Conservation (phyloP, 2,888 invertebrate genomes). For the Epistrophe grossulariae region DNA sequence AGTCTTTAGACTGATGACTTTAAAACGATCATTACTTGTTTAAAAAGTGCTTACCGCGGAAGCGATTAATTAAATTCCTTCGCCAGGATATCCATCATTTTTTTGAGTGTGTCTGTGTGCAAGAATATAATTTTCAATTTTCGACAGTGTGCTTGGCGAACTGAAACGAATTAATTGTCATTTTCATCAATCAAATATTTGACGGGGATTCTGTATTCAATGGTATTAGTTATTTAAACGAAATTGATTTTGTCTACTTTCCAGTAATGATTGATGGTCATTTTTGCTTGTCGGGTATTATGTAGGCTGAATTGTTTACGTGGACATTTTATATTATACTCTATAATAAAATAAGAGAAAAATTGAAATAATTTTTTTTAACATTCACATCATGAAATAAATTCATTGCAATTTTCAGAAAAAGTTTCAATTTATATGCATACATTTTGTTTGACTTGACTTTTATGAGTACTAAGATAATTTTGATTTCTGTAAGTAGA, state of each 20-base stretch:
- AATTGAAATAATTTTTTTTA: neutral
- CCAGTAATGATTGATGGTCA: slow-evolving; percentile 68
- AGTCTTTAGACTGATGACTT: slow-evolving; percentile 43
- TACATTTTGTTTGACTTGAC: too few relatives aligned
- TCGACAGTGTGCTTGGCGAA: slow-evolving; percentile 54
- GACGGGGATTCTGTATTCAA: slow-evolving; percentile 72
- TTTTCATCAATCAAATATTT: slow-evolving; percentile 75
- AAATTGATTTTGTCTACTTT: slow-evolving; percentile 71
- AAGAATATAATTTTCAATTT: slow-evolving; percentile 56
- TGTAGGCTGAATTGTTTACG: neutral
- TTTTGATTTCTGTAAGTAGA: too few relatives aligned
- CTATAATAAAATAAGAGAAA: too few relatives aligned
- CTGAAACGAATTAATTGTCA: slow-evolving; percentile 73
- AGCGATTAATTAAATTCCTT: slow-evolving; percentile 67
- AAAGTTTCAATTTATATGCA: too few relatives aligned
- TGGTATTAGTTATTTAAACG: slow-evolving; percentile 72
- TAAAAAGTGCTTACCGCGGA: slow-evolving; percentile 60
- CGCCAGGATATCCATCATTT: slow-evolving; percentile 64
- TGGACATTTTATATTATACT: neutral
- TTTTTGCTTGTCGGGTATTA: neutral
- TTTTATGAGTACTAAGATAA: too few relatives aligned
- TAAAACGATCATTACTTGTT: slow-evolving; percentile 67
- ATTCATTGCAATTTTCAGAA: neutral
- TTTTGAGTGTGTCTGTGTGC: neutral
- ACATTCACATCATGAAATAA: neutral